Base-by-base conservation (phyloP, 2,797 vertebrate genomes). In the Pteronotus mesoamericanus region DNA sequence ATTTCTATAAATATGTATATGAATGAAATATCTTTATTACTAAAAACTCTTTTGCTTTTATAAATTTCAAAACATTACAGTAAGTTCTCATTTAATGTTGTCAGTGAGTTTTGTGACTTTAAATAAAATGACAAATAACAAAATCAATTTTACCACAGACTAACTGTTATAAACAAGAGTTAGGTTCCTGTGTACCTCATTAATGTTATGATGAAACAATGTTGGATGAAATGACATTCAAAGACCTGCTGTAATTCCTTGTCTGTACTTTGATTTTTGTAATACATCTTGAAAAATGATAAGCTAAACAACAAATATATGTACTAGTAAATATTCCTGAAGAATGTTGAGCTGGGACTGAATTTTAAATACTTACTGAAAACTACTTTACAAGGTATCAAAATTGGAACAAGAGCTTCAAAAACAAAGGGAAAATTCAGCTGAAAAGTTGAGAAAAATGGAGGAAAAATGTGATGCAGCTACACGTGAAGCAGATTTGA, bases 401-500 rank as follows among this genome's bases (percentile, higher is more conserved):
- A 97, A 90, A 96, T 97, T 99, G 97, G 99, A 99, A 98, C 99
- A 99, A 98, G 98, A 99, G 94, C 98, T 99, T 98, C 99, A 99
- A 96, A 99, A 98, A 92, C 98, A 99, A 91, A 98, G 98, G 64
- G 96, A 96, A 8, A 96, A 95, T 94, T 98, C 98, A 79, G 98
- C 98, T 96, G 98, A 98, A 59, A 98, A 99, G 86, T 77, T 98
- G 48, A 98, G 98, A 96, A 99, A 93, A 95, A 98, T 97, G 96
- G 98, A 99, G 96, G 98, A 98, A 95, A 98, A 99, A 12, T 96
- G 98, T 51, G 42, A 93, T 96, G 95, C 98, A 94, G 98, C 98
- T 93, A 98, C 96, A 77, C 97, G 97, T 96, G 98, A 98, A 89
- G 98, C 98, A 78, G 98, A 98, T 97, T 97, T 98, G 88, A 98